Conservation (phyloP, 2,113 vertebrate species). For the Aythya baeri region DNA sequence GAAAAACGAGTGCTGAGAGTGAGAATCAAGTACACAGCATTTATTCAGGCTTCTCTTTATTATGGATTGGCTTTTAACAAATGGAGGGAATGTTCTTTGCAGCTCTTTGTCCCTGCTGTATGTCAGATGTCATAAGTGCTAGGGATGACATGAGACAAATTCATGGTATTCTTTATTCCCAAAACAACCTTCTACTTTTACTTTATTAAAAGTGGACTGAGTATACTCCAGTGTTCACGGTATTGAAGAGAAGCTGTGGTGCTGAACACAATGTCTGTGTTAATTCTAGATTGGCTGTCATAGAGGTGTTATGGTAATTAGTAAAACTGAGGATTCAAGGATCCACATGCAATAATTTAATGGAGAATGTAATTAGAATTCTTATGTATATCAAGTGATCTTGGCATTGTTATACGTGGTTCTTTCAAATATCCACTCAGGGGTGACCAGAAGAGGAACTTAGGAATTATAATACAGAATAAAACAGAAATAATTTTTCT, state of each 20-base stretch:
- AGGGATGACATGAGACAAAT: background rate
- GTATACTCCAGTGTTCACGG: background rate
- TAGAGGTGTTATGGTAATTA: background rate
- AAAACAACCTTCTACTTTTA: background rate
- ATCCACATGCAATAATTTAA: background rate
- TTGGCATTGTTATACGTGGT: background rate
- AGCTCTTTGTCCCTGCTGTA: background rate
- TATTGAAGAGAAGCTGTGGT: background rate
- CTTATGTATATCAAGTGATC: background rate
- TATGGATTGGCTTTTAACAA: background rate
- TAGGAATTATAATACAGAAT: background rate
- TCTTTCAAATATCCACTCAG: background rate
- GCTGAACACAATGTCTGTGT: background rate
- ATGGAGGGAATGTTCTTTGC: background rate
- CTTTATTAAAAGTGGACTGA: background rate
- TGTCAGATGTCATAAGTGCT: background rate
- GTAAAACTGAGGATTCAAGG: background rate
- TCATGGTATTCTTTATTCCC: background rate
- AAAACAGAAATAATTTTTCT: background rate
- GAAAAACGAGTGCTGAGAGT: background rate
- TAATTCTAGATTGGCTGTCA: background rate
- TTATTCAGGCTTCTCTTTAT: slow-evolving; percentile 3
- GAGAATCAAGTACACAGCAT: background rate
- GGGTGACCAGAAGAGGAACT: background rate
- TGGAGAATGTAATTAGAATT: background rate